phyloP scores from a whole-genome alignment of 1,140 invertebrate genomes.

The Ostrea denselamellosa region DNA sequence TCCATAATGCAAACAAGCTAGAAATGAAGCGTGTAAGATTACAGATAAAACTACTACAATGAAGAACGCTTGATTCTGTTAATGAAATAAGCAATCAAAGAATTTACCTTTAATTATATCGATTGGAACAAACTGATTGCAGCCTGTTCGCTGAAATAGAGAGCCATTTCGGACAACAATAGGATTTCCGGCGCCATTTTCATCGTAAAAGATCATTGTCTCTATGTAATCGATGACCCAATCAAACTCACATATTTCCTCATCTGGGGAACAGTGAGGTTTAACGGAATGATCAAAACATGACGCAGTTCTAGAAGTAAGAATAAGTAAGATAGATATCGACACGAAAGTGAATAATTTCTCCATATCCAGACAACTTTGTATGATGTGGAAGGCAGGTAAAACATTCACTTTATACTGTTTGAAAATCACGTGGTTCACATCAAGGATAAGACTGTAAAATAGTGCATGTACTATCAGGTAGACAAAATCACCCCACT shows the following conservation, averaged over 20 bases:
- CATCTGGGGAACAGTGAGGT: slow-evolving; percentile 28
- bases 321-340: background rate
- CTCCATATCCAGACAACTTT: background rate
- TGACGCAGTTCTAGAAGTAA: background rate
- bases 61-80: too few relatives aligned
- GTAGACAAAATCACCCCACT: too few relatives aligned
- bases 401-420: background rate
- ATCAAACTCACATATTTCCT: slow-evolving; percentile 30
- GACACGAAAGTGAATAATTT: background rate
- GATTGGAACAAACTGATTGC: slow-evolving; percentile 12
- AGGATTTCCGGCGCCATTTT: slow-evolving; percentile 11
- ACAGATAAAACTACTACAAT: too few relatives aligned
- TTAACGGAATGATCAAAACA: slow-evolving; percentile 23
- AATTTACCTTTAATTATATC: slow-evolving; percentile 6
- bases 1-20: too few relatives aligned
- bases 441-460: background rate
- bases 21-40: too few relatives aligned
- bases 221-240: slow-evolving; percentile 43
- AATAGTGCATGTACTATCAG: too few relatives aligned
- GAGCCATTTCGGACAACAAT: slow-evolving; percentile 40
- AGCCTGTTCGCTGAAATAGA: background rate
- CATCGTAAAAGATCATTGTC: slow-evolving; percentile 44
- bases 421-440: background rate
- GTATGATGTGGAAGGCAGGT: background rate
- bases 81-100: too few relatives aligned